Conservation (phyloP, 2,113 vertebrate species). For the Triplophysa dalaica region DNA sequence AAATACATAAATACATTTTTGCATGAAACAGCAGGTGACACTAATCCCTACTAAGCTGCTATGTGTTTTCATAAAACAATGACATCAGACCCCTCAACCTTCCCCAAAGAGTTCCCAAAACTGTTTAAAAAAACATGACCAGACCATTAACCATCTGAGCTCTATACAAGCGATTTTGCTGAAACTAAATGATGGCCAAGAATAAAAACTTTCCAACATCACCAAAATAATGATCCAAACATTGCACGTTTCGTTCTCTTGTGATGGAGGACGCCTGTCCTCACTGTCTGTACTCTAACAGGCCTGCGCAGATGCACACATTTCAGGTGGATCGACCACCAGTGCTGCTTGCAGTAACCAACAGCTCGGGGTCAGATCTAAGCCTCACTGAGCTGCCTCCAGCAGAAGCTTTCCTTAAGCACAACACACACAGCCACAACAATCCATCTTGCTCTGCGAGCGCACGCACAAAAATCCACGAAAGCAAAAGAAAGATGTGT, state of each 20-base stretch:
- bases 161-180: background rate
- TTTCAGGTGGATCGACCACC: background rate
- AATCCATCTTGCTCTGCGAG: constrained; percentile 5
- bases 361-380: constrained; percentile 9
- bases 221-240: background rate
- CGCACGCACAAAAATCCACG: background rate
- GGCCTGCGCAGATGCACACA: constrained; percentile 9
- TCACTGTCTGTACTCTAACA: background rate
- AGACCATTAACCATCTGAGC: background rate
- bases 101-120: constrained; percentile 15
- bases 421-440: constrained; percentile 10
- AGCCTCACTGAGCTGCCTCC: background rate
- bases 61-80: constrained; percentile 36
- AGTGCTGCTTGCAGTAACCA: constrained; percentile 8
- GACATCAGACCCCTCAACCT: constrained; percentile 16
- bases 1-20: background rate
- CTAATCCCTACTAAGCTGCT: constrained; percentile 22
- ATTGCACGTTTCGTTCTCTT: background rate
- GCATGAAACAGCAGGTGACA: constrained; percentile 32
- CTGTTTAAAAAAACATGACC: background rate
- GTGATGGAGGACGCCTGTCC: background rate
- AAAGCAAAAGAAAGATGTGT: background rate
- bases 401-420: background rate
- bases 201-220: background rate
- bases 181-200: background rate